Base-by-base conservation (phyloP, 2,888 invertebrate genomes). In the Iselma pallidipennis region DNA sequence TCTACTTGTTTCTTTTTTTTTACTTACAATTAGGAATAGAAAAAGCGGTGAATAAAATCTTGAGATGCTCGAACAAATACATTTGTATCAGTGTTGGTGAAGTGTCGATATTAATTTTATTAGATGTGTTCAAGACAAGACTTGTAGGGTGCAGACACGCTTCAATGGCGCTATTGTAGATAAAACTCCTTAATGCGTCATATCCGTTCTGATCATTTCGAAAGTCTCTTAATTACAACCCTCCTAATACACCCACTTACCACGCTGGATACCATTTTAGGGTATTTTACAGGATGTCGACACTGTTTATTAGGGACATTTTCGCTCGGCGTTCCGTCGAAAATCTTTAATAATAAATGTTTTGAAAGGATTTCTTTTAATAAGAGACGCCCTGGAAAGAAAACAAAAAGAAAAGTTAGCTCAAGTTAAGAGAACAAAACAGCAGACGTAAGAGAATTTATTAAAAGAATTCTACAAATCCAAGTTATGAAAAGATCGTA, bases 171-270 rank as follows among this genome's bases (percentile, higher is more conserved):
- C 59, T 63, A 63, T 59, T 58, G 55, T 52, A 59, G 59, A 63
- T 63, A 63, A 62, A 59, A 61, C 54, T 61, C 51, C 57, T 54
- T 57, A 61, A 61, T 61, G 57, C 57, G 42, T 58, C 55, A 63
- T 63, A 63, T 59, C 59, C 56, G 59, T 53, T 55, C 28, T 56
- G 59, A 63, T 63, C 56, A 59, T 55, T 57, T 28, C 54, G 52
- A 63, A 57, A 63, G 54, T 54, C 63, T 63, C 63, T 63, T 63
- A 63, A 59, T 63, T 59, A 57, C 56, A 59, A 42, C 51, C 31
- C 63, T 53, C 53, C 56, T 59, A 57, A 58, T 49, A 61, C 28
- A 51, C 51, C 45, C 56, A 56, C 49, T 57, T 49, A 48, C 31
- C 37, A 28, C 48, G 4, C 45, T 31, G 33, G 33, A 50, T n/a